Conservation (phyloP, 2,113 vertebrate species). For the Meriones unguiculatus region DNA sequence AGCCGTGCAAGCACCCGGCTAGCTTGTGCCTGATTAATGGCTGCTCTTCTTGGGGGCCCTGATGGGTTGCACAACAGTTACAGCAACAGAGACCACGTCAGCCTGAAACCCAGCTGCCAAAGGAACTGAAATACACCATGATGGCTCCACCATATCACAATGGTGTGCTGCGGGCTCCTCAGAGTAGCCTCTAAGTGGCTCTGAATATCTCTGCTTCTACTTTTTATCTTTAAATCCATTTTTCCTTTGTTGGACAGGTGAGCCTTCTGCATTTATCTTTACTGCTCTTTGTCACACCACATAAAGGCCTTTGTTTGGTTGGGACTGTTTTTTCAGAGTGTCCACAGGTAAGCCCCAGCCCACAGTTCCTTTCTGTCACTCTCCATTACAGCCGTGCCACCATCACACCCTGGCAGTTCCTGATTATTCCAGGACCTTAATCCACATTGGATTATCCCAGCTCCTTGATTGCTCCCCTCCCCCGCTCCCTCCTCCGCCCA, state of each 20-base stretch:
- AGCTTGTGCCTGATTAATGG: slow-evolving; percentile 76
- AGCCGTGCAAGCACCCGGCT: not conserved
- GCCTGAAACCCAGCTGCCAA: slow-evolving; percentile 76
- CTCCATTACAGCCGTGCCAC: not conserved
- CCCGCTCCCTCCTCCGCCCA: not conserved
- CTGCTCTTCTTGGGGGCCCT: slow-evolving; percentile 70
- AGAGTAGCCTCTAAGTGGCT: not conserved
- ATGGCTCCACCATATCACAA: slow-evolving; percentile 52
- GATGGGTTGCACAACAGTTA: slow-evolving; percentile 83
- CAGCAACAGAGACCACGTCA: slow-evolving; percentile 72
- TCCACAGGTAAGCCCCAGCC: slow-evolving; percentile 2
- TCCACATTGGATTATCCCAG: slow-evolving; percentile 26
- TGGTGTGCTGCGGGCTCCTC: slow-evolving; percentile 38
- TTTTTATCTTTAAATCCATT: slow-evolving; percentile 51
- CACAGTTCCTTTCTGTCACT: not conserved
- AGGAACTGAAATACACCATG: slow-evolving; percentile 73
- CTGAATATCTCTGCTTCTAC: slow-evolving; percentile 53
- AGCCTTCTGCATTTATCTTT: slow-evolving; percentile 29
- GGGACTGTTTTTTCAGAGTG: slow-evolving; percentile 49
- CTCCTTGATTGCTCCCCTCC: not conserved
- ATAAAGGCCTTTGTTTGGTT: slow-evolving; percentile 51
- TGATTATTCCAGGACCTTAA: slow-evolving; percentile 49
- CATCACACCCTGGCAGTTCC: slow-evolving; percentile 28
- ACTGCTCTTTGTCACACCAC: slow-evolving; percentile 58
- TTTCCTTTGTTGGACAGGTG: slow-evolving; percentile 69